These are phyloP conservation scores for Epirrita christyi DNA, from an alignment of 2,888 invertebrate species.

Conservation along the genomic window DNA sequence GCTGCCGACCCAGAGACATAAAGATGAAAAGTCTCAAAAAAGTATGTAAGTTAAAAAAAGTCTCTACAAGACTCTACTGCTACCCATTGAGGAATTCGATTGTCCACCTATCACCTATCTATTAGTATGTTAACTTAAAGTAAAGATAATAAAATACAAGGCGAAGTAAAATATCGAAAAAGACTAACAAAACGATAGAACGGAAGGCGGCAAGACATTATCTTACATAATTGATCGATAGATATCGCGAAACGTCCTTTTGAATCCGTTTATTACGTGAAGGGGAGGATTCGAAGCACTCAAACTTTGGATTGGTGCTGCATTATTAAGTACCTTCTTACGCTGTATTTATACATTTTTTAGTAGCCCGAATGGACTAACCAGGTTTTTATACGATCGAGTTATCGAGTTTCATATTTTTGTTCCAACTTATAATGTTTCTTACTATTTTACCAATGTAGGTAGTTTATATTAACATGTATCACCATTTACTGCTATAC, in stretches of 20 bases:
- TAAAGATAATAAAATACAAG: no score
- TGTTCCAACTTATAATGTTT: neutral
- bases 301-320: conserved; percentile 16
- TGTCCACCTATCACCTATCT: no score
- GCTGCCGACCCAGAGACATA: no score
- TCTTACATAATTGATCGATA: conserved; percentile 15
- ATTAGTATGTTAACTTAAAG: no score
- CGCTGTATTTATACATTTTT: conserved; percentile 18
- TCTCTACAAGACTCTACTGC: no score
- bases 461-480: no score
- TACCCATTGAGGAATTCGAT: no score
- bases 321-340: conserved; percentile 15
- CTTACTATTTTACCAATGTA: neutral
- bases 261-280: conserved; percentile 18
- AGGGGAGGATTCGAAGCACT: conserved; percentile 3
- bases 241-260: conserved; percentile 18
- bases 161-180: neutral
- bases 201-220: neutral
- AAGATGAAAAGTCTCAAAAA: no score
- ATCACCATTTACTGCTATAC: no score
- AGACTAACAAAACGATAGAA: neutral
- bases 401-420: conserved; percentile 11
- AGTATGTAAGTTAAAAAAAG: no score
- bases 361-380: conserved; percentile 11
- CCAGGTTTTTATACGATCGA: conserved; percentile 4